Evolutionary conservation across 2,888 invertebrate species (phyloP), one percentile per base, ranked within the genome.

Genomic region (Pheosia gnoma): DNA sequence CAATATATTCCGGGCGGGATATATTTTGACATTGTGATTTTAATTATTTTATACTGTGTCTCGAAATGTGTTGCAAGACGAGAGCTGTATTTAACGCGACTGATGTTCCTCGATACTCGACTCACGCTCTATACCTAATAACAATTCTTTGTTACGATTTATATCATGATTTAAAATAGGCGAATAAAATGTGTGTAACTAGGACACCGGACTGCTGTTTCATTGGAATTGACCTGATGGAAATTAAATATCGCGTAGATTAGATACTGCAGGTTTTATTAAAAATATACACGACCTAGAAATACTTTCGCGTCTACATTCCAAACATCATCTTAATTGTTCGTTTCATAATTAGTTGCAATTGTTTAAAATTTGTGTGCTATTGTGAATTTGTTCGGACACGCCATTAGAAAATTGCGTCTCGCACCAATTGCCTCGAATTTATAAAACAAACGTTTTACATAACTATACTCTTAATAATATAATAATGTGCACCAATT

Each of bases 151-250:
- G 91, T 93, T 93, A 91, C 87, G 83, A 88, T 89, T 91, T 89
- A 85, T 91, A 91, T 89, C 88, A 89, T 89, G 87, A 82, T 90
- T 90, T 89, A 89, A 88, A 88, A 89, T 90, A 90, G 88, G 80
- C 80, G 83, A 93, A 91, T 89, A 91, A 91, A 88, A 82, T 91
- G 92, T 92, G 93, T 93, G 93, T 92, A 91, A 90, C 86, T 93
- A 93, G 91, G 82, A 89, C 85, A 85, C 81, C 70, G 25, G 73
- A 85, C 68, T 68, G 86, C 72, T 85, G 90, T 92, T 92, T 91
- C 70, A 91, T 90, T 91, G 60, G 25, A 68, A 61, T 71, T 53
- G 25, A 52, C 6, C n/a, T 51, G 10, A 25, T 57, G 11, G 13
- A 62, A 70, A 80, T 72, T 78, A 74, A 80, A 85, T 78, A 68